Conservation (phyloP, 2,113 vertebrate species). For the Arvicanthis niloticus region DNA sequence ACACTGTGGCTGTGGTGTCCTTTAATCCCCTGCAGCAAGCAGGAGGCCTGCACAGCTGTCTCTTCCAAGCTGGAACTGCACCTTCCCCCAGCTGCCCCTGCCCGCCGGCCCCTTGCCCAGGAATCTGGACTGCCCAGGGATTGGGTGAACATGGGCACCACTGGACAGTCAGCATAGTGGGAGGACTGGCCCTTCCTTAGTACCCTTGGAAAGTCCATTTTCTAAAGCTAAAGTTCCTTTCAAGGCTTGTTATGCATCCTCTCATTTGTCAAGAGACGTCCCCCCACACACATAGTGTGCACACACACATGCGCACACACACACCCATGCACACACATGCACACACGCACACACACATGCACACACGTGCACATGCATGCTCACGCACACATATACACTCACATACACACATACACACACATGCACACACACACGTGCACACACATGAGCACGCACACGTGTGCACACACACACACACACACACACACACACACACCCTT, state of each 20-base stretch:
- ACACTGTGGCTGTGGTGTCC: conserved; percentile 64
- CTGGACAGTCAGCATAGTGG: neutral
- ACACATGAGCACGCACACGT: no score
- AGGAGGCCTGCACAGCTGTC: conserved; percentile 81
- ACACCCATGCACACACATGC: no score
- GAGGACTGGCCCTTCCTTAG: neutral
- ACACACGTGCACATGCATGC: no score
- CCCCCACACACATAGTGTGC: neutral
- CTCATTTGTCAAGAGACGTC: neutral
- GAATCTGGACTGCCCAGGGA: neutral
- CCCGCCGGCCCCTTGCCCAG: conserved; percentile 9
- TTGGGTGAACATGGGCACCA: neutral
- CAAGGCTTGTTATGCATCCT: neutral
- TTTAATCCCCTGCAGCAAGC: conserved; percentile 80
- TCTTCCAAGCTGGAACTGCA: conserved; percentile 52
- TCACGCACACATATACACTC: no score
- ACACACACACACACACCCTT: neutral
- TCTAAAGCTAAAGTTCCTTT: neutral
- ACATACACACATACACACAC: neutral
- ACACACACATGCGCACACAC: no score
- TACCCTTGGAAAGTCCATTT: neutral
- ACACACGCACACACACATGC: no score
- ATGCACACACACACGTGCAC: neutral
- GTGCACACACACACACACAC: neutral
- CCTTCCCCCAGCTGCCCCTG: neutral